A percentile compares a stretch with the other conserved stretches of the same genome.
Evolutionary conservation across 1,140 invertebrate genomes (phyloP).

Genomic region (Papilio aristodemus): DNA sequence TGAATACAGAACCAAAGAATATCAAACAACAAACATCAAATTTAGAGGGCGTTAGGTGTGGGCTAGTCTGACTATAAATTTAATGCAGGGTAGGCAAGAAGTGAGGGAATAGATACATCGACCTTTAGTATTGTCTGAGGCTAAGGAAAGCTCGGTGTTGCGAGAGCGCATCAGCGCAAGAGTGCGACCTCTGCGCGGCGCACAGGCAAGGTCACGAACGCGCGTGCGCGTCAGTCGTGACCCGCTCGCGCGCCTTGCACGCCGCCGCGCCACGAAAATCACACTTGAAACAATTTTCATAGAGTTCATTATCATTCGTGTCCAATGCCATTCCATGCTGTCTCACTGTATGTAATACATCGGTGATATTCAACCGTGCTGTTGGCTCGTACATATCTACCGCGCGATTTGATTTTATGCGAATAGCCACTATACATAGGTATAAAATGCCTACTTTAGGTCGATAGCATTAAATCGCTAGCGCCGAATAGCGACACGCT

Average conservation of each 20-base stretch:
- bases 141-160: constrained; percentile 48
- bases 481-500: constrained; percentile 61
- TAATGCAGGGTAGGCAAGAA: too few species aligned
- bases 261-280: constrained; percentile 47
- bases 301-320: constrained; percentile 60
- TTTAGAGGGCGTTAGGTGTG: neutral
- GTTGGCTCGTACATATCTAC: constrained; percentile 42
- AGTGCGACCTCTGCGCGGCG: constrained; percentile 71
- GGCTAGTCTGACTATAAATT: neutral
- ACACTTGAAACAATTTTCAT: constrained; percentile 46
- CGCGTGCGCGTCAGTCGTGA: constrained; percentile 74
- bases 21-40: neutral
- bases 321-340: constrained; percentile 39
- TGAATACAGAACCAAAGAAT: neutral
- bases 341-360: constrained; percentile 51
- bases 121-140: constrained; percentile 28
- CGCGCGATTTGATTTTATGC: constrained; percentile 53
- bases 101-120: constrained; percentile 9
- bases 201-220: constrained; percentile 76
- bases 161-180: constrained; percentile 66
- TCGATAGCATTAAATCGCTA: constrained; percentile 43
- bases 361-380: constrained; percentile 46
- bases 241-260: constrained; percentile 58
- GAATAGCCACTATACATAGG: constrained; percentile 42
- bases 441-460: constrained; percentile 40